phyloP scores from a whole-genome alignment of 2,797 vertebrate species.

The Galaxias olidus region DNA sequence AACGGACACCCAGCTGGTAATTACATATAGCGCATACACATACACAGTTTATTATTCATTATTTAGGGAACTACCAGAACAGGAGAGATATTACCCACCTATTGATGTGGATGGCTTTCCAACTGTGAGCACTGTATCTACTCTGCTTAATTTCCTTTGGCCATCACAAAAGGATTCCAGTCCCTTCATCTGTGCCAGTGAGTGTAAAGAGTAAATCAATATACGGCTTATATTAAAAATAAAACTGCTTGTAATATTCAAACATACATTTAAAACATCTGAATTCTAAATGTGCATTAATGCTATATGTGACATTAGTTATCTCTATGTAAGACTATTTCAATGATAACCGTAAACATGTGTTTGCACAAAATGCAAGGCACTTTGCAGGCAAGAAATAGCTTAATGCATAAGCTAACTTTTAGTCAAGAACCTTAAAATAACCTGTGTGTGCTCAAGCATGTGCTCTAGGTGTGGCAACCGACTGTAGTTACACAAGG shows the following conservation, averaged over 20 bases:
- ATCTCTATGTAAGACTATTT: no score
- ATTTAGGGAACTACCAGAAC: not conserved
- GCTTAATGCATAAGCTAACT: no score
- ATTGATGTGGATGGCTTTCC: slow-evolving; percentile 1
- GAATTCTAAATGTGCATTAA: not conserved
- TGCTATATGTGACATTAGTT: no score
- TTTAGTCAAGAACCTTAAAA: no score
- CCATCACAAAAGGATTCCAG: not conserved
- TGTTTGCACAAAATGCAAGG: no score
- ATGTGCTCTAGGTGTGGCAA: no score
- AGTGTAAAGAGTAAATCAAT: no score
- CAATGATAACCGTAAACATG: no score
- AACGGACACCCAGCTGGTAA: not conserved
- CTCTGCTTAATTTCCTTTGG: not conserved
- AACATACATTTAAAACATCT: not conserved
- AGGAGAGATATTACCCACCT: not conserved
- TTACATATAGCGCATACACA: not conserved
- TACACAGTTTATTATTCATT: not conserved
- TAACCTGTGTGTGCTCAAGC: no score
- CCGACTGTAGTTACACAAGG: no score
- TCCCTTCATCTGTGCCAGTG: slow-evolving; percentile 1
- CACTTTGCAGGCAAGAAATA: no score
- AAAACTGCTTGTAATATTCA: not conserved
- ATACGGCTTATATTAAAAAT: no score
- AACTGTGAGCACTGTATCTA: slow-evolving; percentile 7